Conservation (phyloP, 2,888 invertebrate genomes). For the Caenorhabditis parvicauda region DNA sequence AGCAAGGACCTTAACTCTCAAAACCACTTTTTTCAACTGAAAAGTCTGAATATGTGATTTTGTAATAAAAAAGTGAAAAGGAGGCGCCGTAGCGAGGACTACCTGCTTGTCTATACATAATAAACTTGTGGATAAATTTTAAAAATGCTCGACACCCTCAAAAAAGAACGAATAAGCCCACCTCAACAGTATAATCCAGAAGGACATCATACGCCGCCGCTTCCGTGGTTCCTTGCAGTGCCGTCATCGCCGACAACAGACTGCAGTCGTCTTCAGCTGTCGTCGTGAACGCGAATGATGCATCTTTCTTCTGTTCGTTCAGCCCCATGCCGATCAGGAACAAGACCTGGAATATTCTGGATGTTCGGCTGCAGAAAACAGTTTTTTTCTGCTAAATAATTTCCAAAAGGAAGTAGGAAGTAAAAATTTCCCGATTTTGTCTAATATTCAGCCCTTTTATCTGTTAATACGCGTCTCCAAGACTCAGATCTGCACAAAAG, state of each 20-base stretch:
- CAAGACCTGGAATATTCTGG: slow-evolving; percentile 20
- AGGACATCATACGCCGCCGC: slow-evolving; percentile 30
- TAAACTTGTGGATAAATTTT: too few species aligned
- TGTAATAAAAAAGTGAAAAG: too few species aligned
- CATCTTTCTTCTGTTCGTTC: slow-evolving; percentile 33
- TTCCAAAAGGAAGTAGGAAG: too few species aligned
- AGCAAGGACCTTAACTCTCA: too few species aligned
- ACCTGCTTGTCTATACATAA: too few species aligned
- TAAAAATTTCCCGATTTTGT: too few species aligned
- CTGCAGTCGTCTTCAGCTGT: slow-evolving; percentile 28
- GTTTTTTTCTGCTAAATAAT: background rate
- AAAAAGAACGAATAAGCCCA: background rate
- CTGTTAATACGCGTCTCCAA: too few species aligned
- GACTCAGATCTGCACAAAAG: too few species aligned
- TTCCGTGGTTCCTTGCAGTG: slow-evolving; percentile 35
- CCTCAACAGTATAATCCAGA: slow-evolving; percentile 39
- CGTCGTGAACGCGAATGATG: slow-evolving; percentile 40
- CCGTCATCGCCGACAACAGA: slow-evolving; percentile 28
- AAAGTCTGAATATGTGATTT: too few species aligned
- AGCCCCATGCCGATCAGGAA: slow-evolving; percentile 54
- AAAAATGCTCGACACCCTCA: background rate
- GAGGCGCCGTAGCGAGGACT: too few species aligned
- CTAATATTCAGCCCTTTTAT: too few species aligned
- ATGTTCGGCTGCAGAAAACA: background rate
- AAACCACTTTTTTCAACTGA: too few species aligned